Base-by-base conservation (phyloP, 1,140 invertebrate species). In the Scaptomyza montana region DNA sequence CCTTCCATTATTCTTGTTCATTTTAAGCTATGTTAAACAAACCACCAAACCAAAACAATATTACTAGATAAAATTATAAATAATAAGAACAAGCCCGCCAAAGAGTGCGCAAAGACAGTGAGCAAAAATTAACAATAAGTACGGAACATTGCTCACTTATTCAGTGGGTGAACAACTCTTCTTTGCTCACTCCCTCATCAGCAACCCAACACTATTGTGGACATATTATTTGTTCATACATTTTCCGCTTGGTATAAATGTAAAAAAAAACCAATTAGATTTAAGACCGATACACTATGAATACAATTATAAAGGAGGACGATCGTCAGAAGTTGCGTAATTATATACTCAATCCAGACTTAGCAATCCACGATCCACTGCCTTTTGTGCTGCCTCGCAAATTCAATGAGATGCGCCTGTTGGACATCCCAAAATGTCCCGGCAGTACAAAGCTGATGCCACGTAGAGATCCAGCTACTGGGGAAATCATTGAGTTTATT, bases 391-490 rank as follows among this genome's bases (percentile, higher is more conserved):
- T 92, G 54, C 87, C 87, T 4, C 84, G 91, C 5, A 57, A 70
- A 73, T 82, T 79, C 5, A 77, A 92, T 64, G 62, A 78, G 39
- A 67, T 78, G 73, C 86, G 89, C 63, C 72, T 92, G 55, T 73
- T 91, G 68, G 51, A 90, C 74, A 60, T 86, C 5, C 89, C 91
- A 0, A 66, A 66, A 53, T 77, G 78, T 16, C 54, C 89, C 5
- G 78, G 77, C 3, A 92, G 77, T 41, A 92, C 91, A 1, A 91
- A 84, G 61, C 13, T 92, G 6, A 64, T 94, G 47, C 92, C 93
- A 33, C 93, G 95, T 77, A 92, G 96, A 62, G 94, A 97, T 92
- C 93, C 94, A 5, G 93, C 95, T 21, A 96, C 95, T 16, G 96
- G 96, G 2, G 91, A 94, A 77, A 93, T 97, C 28, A 89, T 94